These are phyloP conservation scores for Chaetodon auriga DNA, from an alignment of 2,113 vertebrate species.

Conservation along the genomic window DNA sequence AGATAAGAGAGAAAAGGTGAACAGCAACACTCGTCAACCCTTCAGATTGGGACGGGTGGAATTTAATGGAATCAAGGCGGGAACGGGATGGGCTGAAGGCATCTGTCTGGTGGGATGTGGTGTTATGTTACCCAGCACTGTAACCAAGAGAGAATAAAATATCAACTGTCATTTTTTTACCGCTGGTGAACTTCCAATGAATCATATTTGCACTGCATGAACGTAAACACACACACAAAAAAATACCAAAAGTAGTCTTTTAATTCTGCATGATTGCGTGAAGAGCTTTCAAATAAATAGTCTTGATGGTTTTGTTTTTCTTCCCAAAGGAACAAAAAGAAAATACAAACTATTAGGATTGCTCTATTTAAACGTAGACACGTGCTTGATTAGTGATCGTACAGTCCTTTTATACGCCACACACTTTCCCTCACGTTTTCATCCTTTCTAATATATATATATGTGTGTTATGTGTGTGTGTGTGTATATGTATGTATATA, in stretches of 20 bases:
- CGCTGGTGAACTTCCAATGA: not conserved
- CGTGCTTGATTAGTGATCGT: too few relatives aligned
- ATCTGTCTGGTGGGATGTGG: constrained; percentile 6
- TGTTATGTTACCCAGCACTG: not conserved
- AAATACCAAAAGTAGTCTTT: too few relatives aligned
- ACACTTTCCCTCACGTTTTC: not conserved
- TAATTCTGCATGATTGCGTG: not conserved
- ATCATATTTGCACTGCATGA: not conserved
- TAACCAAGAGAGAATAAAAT: not conserved
- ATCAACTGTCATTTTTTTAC: not conserved
- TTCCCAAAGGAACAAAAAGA: not conserved
- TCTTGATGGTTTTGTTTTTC: too few relatives aligned
- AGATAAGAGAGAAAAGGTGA: constrained; percentile 92
- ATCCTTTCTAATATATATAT: too few relatives aligned
- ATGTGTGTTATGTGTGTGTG: too few relatives aligned
- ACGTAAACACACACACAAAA: too few relatives aligned
- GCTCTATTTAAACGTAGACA: too few relatives aligned
- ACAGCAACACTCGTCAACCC: constrained; percentile 86
- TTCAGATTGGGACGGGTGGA: constrained; percentile 82
- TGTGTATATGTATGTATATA: not conserved
- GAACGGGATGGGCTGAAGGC: constrained; percentile 12
- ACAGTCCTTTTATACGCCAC: too few relatives aligned
- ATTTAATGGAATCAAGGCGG: constrained; percentile 61
- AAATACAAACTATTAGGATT: not conserved
- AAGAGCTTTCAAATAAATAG: too few relatives aligned